Conservation (phyloP, 2,888 invertebrate species). For the Nineta flava region DNA sequence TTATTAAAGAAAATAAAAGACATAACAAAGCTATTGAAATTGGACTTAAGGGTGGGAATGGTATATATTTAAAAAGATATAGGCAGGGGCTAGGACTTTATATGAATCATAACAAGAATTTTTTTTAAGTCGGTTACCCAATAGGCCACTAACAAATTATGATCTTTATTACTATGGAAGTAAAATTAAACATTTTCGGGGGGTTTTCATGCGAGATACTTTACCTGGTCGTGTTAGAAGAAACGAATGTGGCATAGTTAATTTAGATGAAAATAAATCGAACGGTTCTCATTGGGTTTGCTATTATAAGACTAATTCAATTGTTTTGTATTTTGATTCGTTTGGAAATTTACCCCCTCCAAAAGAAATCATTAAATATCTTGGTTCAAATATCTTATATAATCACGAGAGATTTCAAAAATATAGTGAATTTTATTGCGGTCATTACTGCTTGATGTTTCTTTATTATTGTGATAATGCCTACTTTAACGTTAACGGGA, state of each 20-base stretch:
- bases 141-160: too few relatives aligned
- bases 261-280: not conserved
- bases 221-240: not conserved
- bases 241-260: not conserved
- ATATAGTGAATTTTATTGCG: too few relatives aligned
- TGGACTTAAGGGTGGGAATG: not conserved
- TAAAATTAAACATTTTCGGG: not conserved
- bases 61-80: not conserved
- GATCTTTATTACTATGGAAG: too few relatives aligned
- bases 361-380: too few relatives aligned
- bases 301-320: not conserved
- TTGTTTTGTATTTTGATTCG: too few relatives aligned
- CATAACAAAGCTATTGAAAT: not conserved
- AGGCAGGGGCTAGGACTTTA: not conserved
- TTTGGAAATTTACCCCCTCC: too few relatives aligned
- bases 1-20: conserved; percentile 4
- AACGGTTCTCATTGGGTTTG: not conserved
- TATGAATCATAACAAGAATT: not conserved
- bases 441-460: too few relatives aligned
- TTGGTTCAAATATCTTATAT: too few relatives aligned
- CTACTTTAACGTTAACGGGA: too few relatives aligned
- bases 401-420: too few relatives aligned
- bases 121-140: too few relatives aligned
- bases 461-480: too few relatives aligned
- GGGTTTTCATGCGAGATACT: not conserved